These are phyloP conservation scores for Pseudochirops cupreus DNA, from an alignment of 2,797 vertebrate species.

Conservation along the genomic window DNA sequence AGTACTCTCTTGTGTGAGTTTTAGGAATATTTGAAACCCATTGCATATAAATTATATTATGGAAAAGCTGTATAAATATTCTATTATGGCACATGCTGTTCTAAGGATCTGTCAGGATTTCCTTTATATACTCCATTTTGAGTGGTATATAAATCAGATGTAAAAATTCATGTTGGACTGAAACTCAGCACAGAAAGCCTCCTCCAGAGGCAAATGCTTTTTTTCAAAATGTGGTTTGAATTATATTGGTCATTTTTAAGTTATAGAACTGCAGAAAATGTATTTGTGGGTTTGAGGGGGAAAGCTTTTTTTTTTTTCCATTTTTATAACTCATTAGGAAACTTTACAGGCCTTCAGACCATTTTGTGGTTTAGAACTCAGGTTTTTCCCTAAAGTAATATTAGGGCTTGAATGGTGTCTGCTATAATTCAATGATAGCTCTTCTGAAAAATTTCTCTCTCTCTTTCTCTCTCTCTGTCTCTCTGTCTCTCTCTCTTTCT, in stretches of 20 bases:
- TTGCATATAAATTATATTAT: slow-evolving; percentile 78
- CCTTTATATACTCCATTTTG: slow-evolving; percentile 77
- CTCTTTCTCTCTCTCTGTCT: neutral
- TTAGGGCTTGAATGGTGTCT: slow-evolving; percentile 73
- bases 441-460: slow-evolving; percentile 35
- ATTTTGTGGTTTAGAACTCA: slow-evolving; percentile 74
- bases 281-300: slow-evolving; percentile 70
- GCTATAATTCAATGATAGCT: slow-evolving; percentile 60
- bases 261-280: slow-evolving; percentile 74
- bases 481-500: neutral
- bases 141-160: slow-evolving; percentile 75
- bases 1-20: slow-evolving; percentile 75
- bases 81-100: slow-evolving; percentile 71
- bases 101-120: slow-evolving; percentile 68
- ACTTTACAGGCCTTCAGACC: slow-evolving; percentile 70
- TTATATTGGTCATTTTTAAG: slow-evolving; percentile 70
- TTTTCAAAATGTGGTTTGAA: slow-evolving; percentile 69
- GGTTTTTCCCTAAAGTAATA: slow-evolving; percentile 75
- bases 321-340: slow-evolving; percentile 70
- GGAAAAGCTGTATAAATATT: slow-evolving; percentile 81
- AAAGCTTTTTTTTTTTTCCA: slow-evolving; percentile 66
- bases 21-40: slow-evolving; percentile 76
- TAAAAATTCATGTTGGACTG: slow-evolving; percentile 74
- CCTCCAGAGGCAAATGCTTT: slow-evolving; percentile 67
- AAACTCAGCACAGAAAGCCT: slow-evolving; percentile 73